Evolutionary conservation across 2,888 invertebrate genomes (phyloP).

Genomic region (Dynastes grantii): DNA sequence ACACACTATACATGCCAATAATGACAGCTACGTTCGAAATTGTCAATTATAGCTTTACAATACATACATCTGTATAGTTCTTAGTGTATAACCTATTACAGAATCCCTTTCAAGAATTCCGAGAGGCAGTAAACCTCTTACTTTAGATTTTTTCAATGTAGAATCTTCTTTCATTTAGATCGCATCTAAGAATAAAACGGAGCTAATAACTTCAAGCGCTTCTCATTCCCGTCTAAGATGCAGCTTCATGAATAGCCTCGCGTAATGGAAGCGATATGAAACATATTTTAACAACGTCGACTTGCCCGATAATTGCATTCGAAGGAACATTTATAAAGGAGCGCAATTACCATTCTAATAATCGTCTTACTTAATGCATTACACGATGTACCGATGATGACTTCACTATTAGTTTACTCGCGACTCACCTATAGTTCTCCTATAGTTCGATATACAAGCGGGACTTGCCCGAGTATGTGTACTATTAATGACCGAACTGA

Average conservation of each 20-base stretch:
- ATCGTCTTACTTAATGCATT: background rate
- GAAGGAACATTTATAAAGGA: background rate
- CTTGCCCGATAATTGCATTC: constrained; percentile 4
- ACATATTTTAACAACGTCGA: constrained; percentile 1
- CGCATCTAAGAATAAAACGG: too few species aligned
- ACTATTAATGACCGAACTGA: constrained; percentile 21
- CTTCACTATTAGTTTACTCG: background rate
- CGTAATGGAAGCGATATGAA: background rate
- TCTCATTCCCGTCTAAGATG: background rate
- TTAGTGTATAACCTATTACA: too few species aligned
- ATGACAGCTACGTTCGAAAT: too few species aligned
- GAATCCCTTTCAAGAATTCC: too few species aligned
- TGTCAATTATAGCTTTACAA: too few species aligned
- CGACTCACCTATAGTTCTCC: background rate
- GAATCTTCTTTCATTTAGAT: too few species aligned
- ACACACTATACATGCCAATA: too few species aligned
- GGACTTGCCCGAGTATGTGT: background rate
- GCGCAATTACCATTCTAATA: constrained; percentile 4
- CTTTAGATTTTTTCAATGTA: too few species aligned
- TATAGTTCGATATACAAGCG: background rate
- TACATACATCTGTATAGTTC: too few species aligned
- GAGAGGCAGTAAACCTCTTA: too few species aligned
- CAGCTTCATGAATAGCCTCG: background rate
- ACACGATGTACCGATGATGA: background rate
- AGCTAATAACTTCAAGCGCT: too few species aligned